These are phyloP conservation scores for Hydroisotoma schaefferi DNA, from an alignment of 2,888 invertebrate genomes.

Conservation along the genomic window DNA sequence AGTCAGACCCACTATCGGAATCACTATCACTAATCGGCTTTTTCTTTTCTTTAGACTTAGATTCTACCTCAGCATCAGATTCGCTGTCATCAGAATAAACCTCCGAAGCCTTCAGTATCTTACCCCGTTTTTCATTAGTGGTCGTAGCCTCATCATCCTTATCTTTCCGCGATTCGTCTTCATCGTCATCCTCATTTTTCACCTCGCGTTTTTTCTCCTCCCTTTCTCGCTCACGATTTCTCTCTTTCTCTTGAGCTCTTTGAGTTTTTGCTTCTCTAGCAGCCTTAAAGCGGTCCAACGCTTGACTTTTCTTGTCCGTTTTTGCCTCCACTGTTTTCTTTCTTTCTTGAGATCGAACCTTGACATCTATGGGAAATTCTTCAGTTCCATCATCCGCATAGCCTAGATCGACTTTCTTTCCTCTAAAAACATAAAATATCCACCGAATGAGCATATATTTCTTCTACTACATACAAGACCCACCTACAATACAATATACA, in stretches of 20 bases:
- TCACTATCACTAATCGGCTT: conserved; percentile 32
- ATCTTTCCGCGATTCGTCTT: conserved; percentile 52
- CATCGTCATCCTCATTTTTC: conserved; percentile 51
- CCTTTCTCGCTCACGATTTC: conserved; percentile 49
- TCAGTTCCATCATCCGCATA: neutral
- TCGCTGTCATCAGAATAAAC: conserved; percentile 88
- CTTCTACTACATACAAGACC: neutral
- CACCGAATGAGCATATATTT: neutral
- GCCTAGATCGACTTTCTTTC: neutral
- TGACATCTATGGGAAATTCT: conserved; percentile 60
- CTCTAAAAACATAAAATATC: conserved; percentile 1
- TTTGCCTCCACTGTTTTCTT: conserved; percentile 86
- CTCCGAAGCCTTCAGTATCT: conserved; percentile 87
- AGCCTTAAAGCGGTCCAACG: conserved; percentile 87
- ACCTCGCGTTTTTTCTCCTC: conserved; percentile 50
- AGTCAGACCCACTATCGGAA: conserved; percentile 49
- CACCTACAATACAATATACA: neutral
- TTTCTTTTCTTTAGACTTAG: conserved; percentile 51
- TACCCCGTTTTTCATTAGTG: conserved; percentile 58
- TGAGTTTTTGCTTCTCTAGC: conserved; percentile 85
- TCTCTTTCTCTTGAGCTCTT: conserved; percentile 57
- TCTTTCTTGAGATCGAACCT: conserved; percentile 73
- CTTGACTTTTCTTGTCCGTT: conserved; percentile 80
- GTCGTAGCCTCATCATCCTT: conserved; percentile 53
- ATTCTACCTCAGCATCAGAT: conserved; percentile 57